Percentiles rank a stretch among this genome's conserved stretches.
Evolutionary conservation across 1,140 invertebrate genomes (phyloP).

Genomic region (Cyclargus thomasi): DNA sequence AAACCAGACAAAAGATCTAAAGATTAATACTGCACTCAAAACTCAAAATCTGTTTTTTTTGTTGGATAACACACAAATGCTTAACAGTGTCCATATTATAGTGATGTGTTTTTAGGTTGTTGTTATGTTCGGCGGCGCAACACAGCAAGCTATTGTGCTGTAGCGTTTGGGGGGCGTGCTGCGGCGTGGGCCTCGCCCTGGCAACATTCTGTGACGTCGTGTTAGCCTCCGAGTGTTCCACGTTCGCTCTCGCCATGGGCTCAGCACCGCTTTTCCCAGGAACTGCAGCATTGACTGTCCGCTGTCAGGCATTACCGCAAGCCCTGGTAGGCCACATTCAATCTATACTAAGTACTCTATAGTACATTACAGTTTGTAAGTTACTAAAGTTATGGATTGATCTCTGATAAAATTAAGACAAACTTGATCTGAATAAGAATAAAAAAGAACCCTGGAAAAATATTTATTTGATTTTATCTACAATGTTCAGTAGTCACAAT

Average conservation of each 20-base stretch:
- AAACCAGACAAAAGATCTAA: no score
- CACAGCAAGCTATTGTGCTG: conserved; percentile 50
- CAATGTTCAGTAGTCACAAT: no score
- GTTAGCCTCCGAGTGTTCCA: conserved; percentile 52
- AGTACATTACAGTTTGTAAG: no score
- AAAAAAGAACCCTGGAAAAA: no score
- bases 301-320: conserved; percentile 33
- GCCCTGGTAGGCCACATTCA: conserved; percentile 36
- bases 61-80: no score
- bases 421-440: no score
- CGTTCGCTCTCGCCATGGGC: conserved; percentile 40
- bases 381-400: no score
- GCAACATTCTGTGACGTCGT: conserved; percentile 54
- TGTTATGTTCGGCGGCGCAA: conserved; percentile 37
- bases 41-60: no score
- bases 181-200: conserved; percentile 50
- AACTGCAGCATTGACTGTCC: conserved; percentile 35
- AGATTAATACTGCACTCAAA: no score
- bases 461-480: no score
- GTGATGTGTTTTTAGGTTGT: conserved; percentile 32
- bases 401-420: no score
- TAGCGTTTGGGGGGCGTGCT: conserved; percentile 49
- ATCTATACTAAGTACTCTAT: background rate
- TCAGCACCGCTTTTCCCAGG: conserved; percentile 38
- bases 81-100: no score